Evolutionary conservation across 2,113 vertebrate species (phyloP).

Genomic region (Sturnus vulgaris): DNA sequence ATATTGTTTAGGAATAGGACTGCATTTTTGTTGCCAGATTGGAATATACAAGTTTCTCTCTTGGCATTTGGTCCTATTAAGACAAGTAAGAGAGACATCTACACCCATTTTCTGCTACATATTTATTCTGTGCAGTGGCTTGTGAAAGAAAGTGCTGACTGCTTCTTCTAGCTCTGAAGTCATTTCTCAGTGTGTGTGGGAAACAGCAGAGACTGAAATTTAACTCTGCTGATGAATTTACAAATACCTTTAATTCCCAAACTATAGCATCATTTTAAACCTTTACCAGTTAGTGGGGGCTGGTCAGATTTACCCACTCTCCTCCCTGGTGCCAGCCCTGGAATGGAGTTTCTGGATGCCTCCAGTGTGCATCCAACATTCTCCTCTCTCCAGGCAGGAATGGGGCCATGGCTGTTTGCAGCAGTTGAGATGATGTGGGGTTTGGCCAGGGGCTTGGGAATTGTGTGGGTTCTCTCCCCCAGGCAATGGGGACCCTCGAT

Average conservation of each 20-base stretch:
- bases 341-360: background rate
- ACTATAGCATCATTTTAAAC: background rate
- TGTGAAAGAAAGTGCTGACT: slow-evolving; percentile 30
- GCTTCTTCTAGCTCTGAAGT: background rate
- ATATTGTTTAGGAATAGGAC: slow-evolving; percentile 8
- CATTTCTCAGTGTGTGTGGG: background rate
- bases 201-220: background rate
- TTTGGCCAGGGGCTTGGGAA: fast-evolving
- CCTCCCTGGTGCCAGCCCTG: background rate
- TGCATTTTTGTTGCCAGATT: background rate
- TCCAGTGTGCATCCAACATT: too few species aligned
- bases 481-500: background rate
- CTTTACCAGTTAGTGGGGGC: too few species aligned
- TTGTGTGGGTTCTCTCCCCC: fast-evolving
- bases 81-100: background rate
- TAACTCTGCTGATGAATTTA: background rate
- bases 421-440: background rate
- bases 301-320: background rate
- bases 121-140: slow-evolving; percentile 33
- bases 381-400: background rate
- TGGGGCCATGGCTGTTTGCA: fast-evolving
- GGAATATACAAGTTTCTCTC: background rate
- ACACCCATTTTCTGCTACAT: background rate
- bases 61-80: background rate
- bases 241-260: background rate